Percentiles rank a stretch among this genome's conserved stretches.
Evolutionary conservation across 2,113 vertebrate genomes (phyloP).

Genomic region (Delphinus delphis): DNA sequence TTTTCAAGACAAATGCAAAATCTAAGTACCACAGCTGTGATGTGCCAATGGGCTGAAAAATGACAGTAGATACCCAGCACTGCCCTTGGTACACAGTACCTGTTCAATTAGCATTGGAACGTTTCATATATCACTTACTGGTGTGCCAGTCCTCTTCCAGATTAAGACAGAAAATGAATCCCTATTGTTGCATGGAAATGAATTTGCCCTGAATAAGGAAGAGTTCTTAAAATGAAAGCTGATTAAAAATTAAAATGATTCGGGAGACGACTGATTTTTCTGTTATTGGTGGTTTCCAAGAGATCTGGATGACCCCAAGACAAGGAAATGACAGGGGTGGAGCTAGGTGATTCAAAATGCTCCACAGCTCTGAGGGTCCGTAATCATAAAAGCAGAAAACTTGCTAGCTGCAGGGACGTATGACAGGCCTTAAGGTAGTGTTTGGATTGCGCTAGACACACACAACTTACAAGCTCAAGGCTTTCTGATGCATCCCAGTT

Average conservation of each 20-base stretch:
- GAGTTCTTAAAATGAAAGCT: neutral
- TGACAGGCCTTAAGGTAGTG: too few relatives aligned
- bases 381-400: too few relatives aligned
- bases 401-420: neutral
- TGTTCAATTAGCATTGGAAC: too few relatives aligned
- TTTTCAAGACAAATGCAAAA: neutral
- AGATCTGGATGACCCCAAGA: neutral
- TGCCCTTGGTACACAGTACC: neutral
- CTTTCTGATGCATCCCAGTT: neutral
- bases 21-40: neutral
- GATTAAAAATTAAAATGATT: neutral
- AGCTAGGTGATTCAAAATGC: neutral
- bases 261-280: neutral
- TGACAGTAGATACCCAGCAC: neutral
- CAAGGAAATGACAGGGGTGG: neutral
- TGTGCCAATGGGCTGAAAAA: neutral
- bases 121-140: neutral
- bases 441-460: neutral
- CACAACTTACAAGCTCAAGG: neutral
- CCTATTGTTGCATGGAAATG: neutral
- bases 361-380: too few relatives aligned
- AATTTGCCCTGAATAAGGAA: neutral
- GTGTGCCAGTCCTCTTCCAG: neutral
- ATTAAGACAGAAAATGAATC: neutral
- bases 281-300: neutral